phyloP scores from a whole-genome alignment of 1,140 invertebrate genomes.

The Brachionus calyciflorus region DNA sequence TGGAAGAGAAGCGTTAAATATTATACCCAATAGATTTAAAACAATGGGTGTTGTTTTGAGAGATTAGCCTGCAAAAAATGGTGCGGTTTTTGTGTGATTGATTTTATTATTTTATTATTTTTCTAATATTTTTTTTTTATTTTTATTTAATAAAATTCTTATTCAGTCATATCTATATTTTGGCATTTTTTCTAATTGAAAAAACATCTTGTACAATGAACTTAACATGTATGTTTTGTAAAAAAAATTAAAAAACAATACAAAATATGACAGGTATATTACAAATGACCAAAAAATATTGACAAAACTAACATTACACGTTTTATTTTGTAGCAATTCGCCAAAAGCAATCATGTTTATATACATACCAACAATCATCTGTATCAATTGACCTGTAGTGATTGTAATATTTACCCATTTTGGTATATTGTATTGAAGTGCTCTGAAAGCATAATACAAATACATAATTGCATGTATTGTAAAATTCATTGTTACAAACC shows the following conservation, averaged over 20 bases:
- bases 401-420: conserved; percentile 83
- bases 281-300: conserved; percentile 83
- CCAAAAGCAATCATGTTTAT: conserved; percentile 23
- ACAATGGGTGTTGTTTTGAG: no score
- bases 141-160: no score
- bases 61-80: no score
- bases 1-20: no score
- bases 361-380: conserved; percentile 82
- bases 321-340: conserved; percentile 63
- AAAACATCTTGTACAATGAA: no score
- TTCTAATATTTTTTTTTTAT: no score
- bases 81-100: no score
- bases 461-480: conserved; percentile 95
- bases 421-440: conserved; percentile 80
- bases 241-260: conserved; percentile 63
- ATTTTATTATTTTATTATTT: no score
- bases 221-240: conserved; percentile 50
- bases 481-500: conserved; percentile 99
- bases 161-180: no score
- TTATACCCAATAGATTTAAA: no score
- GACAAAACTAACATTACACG: conserved; percentile 79
- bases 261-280: conserved; percentile 77
- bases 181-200: no score
- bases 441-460: conserved; percentile 85
- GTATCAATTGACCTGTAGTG: conserved; percentile 81